Base-by-base conservation (phyloP, 2,113 vertebrate species). In the Eupsittula cactorum region DNA sequence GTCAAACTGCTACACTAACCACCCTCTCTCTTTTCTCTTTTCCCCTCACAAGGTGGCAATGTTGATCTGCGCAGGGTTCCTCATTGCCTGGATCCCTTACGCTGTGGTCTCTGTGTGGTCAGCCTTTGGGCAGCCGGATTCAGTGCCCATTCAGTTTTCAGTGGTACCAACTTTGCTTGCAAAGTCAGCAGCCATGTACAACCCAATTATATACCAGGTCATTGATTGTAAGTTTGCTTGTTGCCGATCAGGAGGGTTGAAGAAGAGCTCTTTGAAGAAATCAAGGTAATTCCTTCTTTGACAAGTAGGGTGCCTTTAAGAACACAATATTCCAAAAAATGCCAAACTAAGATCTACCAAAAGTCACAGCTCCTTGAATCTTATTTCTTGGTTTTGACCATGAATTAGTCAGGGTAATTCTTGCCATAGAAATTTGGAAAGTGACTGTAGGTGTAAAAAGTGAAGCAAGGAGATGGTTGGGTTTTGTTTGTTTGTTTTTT, bases 161-260 rank as follows among this genome's bases (percentile, higher is more conserved):
- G 99, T 99, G 82, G 71, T 99, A 41, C 99, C 99, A 21, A 99
- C 99, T 0, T 89, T 99, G 67, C 98, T 99, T 29, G 99, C 99
- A 49, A 99, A 99, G 95, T 99, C 99, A 10, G 98, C 99, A 19
- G 98, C 99, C 31, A 99, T 99, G 99, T 99, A 99, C 97, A 99
- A 99, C 96, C 99, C 99, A 11, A 99, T 99, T 92, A 99, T 99
- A 90, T 99, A 99, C 97, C 99, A 99, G 96, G 97, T 99, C 42
- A 98, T 99, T 9, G 98, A 98, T 20, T 98, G 98, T 83, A 99
- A 98, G 92, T 97, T 98, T 55, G 90, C 98, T 75, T 99, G 98
- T 57, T 97, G 97, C n/a, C 97, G 94, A 9, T 60, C 92, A 8
- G 81, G 92, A 75, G 97, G 98, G 53, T 93, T 97, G 65, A 98